These are phyloP conservation scores for Cyclina sinensis DNA, from an alignment of 1,140 invertebrate genomes.

Conservation along the genomic window DNA sequence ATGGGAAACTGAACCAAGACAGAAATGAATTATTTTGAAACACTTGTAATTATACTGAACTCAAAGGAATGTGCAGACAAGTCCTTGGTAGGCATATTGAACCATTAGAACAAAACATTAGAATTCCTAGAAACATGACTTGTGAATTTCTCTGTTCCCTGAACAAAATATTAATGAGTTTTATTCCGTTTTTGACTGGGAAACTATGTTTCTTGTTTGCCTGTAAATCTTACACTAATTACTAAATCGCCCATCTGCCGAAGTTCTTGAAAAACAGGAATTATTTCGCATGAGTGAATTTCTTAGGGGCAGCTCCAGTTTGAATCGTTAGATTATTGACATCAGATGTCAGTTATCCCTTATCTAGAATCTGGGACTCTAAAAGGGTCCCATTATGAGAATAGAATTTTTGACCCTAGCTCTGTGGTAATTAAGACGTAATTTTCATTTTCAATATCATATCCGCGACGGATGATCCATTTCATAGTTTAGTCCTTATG, in stretches of 20 bases:
- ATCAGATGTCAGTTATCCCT: constrained; percentile 26
- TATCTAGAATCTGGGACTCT: constrained; percentile 31
- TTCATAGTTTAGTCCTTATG: constrained; percentile 11
- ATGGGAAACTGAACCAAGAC: no score
- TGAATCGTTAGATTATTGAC: constrained; percentile 19
- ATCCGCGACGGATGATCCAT: not conserved
- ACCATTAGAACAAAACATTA: no score
- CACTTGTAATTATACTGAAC: no score
- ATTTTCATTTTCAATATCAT: constrained; percentile 52
- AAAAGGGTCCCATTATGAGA: constrained; percentile 14
- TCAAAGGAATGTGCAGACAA: no score
- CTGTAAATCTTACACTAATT: constrained; percentile 29
- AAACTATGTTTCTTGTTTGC: not conserved
- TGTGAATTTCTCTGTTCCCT: not conserved
- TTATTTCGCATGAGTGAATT: constrained; percentile 39
- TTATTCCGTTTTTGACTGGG: not conserved
- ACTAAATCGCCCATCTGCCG: constrained; percentile 54
- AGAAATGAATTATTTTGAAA: no score
- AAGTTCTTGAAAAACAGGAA: constrained; percentile 55
- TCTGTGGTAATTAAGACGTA: constrained; percentile 46
- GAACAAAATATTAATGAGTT: not conserved
- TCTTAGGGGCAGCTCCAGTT: constrained; percentile 21
- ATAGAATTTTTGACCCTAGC: constrained; percentile 8
- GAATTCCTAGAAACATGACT: no score
- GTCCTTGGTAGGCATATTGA: no score